These are phyloP conservation scores for Philantomba maxwellii DNA, from an alignment of 2,113 vertebrate species.

Conservation along the genomic window DNA sequence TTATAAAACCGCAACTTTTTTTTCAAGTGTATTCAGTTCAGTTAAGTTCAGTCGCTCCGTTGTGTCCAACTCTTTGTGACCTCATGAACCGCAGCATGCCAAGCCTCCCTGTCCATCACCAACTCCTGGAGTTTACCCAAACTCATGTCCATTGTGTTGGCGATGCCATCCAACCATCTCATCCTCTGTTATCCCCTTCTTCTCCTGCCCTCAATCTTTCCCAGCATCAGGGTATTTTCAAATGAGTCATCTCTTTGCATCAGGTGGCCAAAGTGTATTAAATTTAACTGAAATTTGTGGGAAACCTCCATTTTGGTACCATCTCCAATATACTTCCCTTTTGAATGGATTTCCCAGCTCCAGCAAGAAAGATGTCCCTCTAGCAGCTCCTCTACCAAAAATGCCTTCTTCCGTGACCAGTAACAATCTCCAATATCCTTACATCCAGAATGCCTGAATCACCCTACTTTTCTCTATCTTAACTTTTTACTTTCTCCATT, in stretches of 20 bases:
- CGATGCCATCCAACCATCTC: no score
- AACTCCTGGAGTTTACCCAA: no score
- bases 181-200: no score
- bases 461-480: background rate
- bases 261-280: background rate
- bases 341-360: background rate
- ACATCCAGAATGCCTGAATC: background rate
- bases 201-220: no score
- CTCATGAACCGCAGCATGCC: no score
- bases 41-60: no score
- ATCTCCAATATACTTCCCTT: background rate
- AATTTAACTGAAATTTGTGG: background rate
- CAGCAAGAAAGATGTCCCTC: background rate
- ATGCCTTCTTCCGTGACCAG: background rate
- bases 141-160: no score
- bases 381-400: background rate
- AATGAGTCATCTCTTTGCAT: no score
- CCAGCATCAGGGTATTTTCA: no score
- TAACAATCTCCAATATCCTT: background rate
- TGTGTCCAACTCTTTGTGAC: no score
- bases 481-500: background rate
- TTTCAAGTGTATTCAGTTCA: background rate
- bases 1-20: background rate
- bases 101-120: no score
- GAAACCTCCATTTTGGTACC: background rate